These are phyloP conservation scores for Piaya cayana DNA, from an alignment of 2,113 vertebrate species.

Conservation along the genomic window DNA sequence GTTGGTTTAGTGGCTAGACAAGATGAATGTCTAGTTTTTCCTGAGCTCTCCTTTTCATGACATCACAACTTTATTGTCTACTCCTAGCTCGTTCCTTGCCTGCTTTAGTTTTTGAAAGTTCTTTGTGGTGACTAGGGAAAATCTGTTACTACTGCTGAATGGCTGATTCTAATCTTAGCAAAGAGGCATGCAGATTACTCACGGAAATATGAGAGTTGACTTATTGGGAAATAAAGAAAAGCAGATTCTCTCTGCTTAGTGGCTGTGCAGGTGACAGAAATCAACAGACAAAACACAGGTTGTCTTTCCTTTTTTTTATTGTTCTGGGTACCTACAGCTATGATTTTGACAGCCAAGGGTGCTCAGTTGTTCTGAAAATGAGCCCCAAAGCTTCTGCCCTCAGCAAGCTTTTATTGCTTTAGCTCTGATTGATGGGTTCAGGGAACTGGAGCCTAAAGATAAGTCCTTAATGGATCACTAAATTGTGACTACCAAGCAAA, in stretches of 20 bases:
- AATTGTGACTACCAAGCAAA: conserved; percentile 41
- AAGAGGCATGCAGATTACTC: background rate
- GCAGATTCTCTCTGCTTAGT: background rate
- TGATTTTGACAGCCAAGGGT: background rate
- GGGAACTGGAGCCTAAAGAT: conserved; percentile 43
- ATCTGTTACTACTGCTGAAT: background rate
- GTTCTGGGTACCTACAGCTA: background rate
- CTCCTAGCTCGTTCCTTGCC: background rate
- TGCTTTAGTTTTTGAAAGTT: background rate
- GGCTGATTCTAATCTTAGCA: background rate
- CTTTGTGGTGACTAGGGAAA: background rate
- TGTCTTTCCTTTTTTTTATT: background rate
- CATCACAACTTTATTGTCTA: background rate
- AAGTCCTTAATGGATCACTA: conserved; percentile 51
- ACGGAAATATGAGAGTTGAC: background rate
- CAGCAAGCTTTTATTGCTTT: conserved; percentile 34
- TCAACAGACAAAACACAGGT: background rate
- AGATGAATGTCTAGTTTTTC: background rate
- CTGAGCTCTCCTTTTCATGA: background rate
- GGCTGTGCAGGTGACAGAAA: background rate
- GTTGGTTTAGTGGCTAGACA: background rate
- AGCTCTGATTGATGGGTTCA: conserved; percentile 26
- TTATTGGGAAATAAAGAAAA: background rate
- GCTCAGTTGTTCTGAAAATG: conserved; percentile 21
- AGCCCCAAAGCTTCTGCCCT: conserved; percentile 30